phyloP scores from a whole-genome alignment of 2,113 vertebrate genomes.

The Aramus guarauna region DNA sequence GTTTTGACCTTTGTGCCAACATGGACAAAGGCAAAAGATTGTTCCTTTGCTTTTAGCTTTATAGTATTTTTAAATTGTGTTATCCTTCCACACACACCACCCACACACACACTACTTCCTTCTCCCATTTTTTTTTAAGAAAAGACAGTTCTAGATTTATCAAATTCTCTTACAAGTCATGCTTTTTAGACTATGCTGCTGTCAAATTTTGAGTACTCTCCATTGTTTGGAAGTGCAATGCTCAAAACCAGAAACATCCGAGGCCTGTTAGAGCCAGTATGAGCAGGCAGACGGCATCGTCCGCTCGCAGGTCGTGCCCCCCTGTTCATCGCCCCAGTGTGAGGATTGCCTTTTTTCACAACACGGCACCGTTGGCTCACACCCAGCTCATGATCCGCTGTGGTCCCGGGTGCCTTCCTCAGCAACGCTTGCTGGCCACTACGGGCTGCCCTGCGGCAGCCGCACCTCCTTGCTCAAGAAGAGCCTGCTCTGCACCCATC shows the following conservation, averaged over 20 bases:
- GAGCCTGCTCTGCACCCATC: too few species aligned
- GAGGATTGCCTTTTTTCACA: neutral
- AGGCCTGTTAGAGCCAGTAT: too few species aligned
- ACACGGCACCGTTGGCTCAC: neutral
- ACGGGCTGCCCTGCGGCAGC: neutral
- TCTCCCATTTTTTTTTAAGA: neutral
- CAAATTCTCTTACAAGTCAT: neutral
- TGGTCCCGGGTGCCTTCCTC: neutral
- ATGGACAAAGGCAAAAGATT: neutral
- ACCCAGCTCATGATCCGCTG: accelerated
- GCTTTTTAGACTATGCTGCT: neutral
- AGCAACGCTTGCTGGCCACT: neutral
- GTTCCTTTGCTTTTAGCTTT: neutral
- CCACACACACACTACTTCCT: neutral
- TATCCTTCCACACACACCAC: neutral
- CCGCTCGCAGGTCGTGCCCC: neutral
- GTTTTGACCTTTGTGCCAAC: neutral
- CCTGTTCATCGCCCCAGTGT: neutral
- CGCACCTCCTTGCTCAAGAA: neutral
- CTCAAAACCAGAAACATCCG: neutral
- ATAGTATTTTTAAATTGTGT: neutral
- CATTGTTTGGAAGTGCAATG: neutral
- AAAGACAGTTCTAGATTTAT: neutral
- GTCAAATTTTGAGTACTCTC: neutral
- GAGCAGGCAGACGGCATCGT: neutral